These are phyloP conservation scores for Poeciliopsis paucimaculata DNA, from an alignment of 2,797 vertebrate species.

Conservation along the genomic window DNA sequence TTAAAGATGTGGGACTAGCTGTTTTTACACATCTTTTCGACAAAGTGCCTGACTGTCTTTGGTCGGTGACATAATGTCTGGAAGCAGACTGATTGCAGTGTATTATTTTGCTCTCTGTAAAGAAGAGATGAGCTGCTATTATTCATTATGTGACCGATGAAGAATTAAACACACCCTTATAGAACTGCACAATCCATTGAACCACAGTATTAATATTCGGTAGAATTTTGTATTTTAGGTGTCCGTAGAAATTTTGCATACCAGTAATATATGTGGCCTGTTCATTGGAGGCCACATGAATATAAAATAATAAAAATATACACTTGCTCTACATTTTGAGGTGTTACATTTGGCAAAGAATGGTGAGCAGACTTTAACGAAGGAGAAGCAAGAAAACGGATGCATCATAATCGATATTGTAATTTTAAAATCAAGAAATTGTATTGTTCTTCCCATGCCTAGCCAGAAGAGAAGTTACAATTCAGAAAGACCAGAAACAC, in stretches of 20 bases:
- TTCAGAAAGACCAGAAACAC: slow-evolving; percentile 42
- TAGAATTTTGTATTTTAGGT: background rate
- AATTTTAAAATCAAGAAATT: background rate
- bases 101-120: slow-evolving; percentile 51
- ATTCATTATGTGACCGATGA: slow-evolving; percentile 42
- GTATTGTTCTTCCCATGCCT: too few species aligned
- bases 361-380: background rate
- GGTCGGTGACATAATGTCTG: slow-evolving; percentile 50
- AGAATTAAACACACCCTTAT: slow-evolving; percentile 45
- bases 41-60: slow-evolving; percentile 57
- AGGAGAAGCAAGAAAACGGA: background rate
- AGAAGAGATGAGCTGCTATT: slow-evolving; percentile 27
- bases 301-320: background rate
- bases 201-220: background rate
- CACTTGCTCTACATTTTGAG: background rate
- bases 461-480: slow-evolving; percentile 37
- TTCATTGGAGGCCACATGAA: background rate
- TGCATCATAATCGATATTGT: background rate
- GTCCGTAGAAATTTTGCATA: background rate
- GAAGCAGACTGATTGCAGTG: slow-evolving; percentile 49
- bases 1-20: slow-evolving; percentile 58
- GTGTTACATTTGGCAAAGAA: background rate
- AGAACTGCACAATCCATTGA: background rate
- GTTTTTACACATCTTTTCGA: slow-evolving; percentile 61
- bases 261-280: background rate